Base-by-base conservation (phyloP, 1,140 invertebrate species). In the Eulimnadia texana region DNA sequence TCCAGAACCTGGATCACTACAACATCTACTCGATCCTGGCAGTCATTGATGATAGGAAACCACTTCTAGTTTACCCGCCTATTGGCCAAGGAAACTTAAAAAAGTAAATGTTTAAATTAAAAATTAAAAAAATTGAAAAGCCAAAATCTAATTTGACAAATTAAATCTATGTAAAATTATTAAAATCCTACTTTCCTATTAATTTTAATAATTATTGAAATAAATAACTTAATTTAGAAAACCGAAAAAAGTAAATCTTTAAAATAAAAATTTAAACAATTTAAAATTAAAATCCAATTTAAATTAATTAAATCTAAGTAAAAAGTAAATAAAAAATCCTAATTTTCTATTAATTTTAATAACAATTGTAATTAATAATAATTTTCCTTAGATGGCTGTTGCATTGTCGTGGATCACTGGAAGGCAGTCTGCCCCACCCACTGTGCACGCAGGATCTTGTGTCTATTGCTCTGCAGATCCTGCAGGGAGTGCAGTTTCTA, bases 381-480 rank as follows among this genome's bases (percentile, higher is more conserved):
- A 3, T 28, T 59, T 51, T 54, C 53, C 16, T n/a, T 54, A 67
- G 72, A 70, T 73, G 11, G 68, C 80, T 49, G 71, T 73, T 60
- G 13, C 49, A 60, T 28, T 49, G 47, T 11, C 24, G 50, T n/a
- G 58, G 58, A 16, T 50, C 47, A 25, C 6, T 49, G 23, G 58
- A 60, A 49, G 58, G 58, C 16, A 54, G 52, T 54, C 58, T 60
- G 9, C 42, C 58, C 6, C 58, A 60, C 29, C 24, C 58, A 3
- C 50, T 60, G 1, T 60, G 58, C 49, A 94, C 92, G 9, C 90
- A 94, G 70, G 91, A 95, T 74, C 82, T 96, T 33, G 91, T 97
- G 1, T 85, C 90, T 72, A 90, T 96, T 84, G 90, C 90, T 42
- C 81, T 93, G 27, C 90, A 95, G 71, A 82, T 91, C n/a, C 82